A percentile compares a stretch with the other conserved stretches of the same genome.
phyloP scores from a whole-genome alignment of 2,888 invertebrate genomes.

The Andrena dorsata region DNA sequence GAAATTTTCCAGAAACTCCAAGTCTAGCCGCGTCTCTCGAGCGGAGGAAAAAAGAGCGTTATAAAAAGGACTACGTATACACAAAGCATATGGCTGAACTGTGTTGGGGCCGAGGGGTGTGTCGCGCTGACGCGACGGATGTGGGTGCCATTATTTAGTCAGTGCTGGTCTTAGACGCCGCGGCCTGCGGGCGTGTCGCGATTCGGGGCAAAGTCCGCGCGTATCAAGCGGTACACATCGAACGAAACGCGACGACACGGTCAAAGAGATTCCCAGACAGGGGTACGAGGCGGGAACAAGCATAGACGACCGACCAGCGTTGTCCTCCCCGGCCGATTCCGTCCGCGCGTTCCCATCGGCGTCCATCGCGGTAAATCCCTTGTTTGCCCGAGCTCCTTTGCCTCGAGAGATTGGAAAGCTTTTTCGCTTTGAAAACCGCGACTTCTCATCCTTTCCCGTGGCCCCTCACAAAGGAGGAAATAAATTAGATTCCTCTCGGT shows the following conservation, averaged over 20 bases:
- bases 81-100: conserved; percentile 1
- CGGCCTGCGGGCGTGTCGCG: conserved; percentile 56
- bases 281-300: conserved; percentile 55
- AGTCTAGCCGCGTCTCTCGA: background rate
- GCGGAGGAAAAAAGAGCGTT: background rate
- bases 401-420: conserved; percentile 72
- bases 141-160: conserved; percentile 76
- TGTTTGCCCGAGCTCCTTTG: conserved; percentile 69
- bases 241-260: conserved; percentile 48
- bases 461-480: conserved; percentile 53
- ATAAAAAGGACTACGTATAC: too few species aligned
- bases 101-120: background rate
- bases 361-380: conserved; percentile 63
- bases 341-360: conserved; percentile 50
- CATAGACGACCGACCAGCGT: conserved; percentile 43
- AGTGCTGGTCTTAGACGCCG: conserved; percentile 14
- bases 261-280: conserved; percentile 60
- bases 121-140: conserved; percentile 49
- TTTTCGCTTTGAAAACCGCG: conserved; percentile 63
- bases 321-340: conserved; percentile 32
- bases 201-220: conserved; percentile 42
- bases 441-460: conserved; percentile 45
- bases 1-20: background rate
- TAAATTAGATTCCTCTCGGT: conserved; percentile 62
- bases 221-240: conserved; percentile 63